phyloP scores from a whole-genome alignment of 1,140 invertebrate species.

The Portunus trituberculatus region DNA sequence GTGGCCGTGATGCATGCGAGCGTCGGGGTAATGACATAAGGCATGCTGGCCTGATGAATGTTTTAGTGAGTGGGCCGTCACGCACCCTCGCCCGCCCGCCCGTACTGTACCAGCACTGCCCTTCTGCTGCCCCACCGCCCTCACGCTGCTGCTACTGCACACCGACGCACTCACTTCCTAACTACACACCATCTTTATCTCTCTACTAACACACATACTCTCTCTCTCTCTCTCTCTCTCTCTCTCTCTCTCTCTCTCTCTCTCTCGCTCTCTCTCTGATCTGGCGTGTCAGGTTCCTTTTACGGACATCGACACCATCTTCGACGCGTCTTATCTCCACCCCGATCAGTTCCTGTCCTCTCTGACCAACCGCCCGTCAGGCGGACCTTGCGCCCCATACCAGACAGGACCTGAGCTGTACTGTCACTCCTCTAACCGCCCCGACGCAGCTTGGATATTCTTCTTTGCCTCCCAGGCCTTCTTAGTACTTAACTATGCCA shows the following conservation, averaged over 20 bases:
- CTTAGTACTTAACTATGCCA: not conserved
- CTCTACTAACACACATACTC: too few relatives aligned
- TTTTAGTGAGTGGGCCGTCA: conserved; percentile 44
- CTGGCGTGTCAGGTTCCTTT: not conserved
- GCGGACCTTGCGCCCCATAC: too few relatives aligned
- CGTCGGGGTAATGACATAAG: conserved; percentile 56
- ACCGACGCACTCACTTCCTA: too few relatives aligned
- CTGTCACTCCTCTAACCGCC: not conserved
- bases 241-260: too few relatives aligned
- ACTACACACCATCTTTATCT: too few relatives aligned
- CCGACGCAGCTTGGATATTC: not conserved
- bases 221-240: too few relatives aligned
- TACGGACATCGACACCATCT: not conserved
- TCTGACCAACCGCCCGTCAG: not conserved
- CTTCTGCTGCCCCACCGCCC: not conserved
- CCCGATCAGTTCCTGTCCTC: not conserved
- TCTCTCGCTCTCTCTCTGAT: too few relatives aligned
- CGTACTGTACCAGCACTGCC: not conserved
- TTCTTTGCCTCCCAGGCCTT: too few relatives aligned
- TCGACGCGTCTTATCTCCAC: not conserved
- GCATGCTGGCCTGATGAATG: conserved; percentile 60
- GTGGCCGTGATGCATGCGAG: conserved; percentile 72
- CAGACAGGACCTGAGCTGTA: not conserved
- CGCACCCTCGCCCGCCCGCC: not conserved
- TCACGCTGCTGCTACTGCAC: too few relatives aligned